Evolutionary conservation across 2,113 vertebrate species (phyloP).

Genomic region (Bos javanicus): DNA sequence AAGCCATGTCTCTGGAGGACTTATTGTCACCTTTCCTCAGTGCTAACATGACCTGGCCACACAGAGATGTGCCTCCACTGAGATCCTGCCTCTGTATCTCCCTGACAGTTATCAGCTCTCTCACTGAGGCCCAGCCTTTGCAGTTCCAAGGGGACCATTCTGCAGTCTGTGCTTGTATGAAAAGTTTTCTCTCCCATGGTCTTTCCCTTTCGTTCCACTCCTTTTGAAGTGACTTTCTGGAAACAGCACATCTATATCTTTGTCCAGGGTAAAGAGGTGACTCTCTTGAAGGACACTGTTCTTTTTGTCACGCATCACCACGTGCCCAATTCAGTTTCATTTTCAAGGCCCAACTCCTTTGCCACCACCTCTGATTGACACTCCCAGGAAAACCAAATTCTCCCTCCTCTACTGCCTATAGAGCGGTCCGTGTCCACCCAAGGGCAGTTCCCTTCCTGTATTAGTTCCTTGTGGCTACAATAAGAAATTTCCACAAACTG

Average conservation of each 20-base stretch:
- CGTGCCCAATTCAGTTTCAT: fast-evolving
- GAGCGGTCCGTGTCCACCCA: not conserved
- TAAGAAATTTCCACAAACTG: not conserved
- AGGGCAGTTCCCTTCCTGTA: not conserved
- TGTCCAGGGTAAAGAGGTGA: not conserved
- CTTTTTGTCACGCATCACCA: not conserved
- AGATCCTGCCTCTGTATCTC: not conserved
- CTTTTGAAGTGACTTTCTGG: not conserved
- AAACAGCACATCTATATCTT: not conserved
- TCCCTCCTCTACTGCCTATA: too few species aligned
- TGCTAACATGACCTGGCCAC: not conserved
- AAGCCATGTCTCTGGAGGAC: not conserved
- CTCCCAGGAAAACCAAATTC: not conserved
- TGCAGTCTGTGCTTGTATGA: not conserved
- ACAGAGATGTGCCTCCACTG: not conserved
- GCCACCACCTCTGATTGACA: not conserved
- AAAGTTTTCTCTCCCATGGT: not conserved
- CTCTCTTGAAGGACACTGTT: not conserved
- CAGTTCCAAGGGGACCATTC: not conserved
- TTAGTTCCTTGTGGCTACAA: not conserved
- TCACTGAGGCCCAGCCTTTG: fast-evolving
- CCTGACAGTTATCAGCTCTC: fast-evolving
- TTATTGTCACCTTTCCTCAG: not conserved
- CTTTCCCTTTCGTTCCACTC: not conserved
- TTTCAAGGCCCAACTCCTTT: not conserved